Conservation (phyloP, 1,140 invertebrate genomes). For the Sarcophaga peregrina region DNA sequence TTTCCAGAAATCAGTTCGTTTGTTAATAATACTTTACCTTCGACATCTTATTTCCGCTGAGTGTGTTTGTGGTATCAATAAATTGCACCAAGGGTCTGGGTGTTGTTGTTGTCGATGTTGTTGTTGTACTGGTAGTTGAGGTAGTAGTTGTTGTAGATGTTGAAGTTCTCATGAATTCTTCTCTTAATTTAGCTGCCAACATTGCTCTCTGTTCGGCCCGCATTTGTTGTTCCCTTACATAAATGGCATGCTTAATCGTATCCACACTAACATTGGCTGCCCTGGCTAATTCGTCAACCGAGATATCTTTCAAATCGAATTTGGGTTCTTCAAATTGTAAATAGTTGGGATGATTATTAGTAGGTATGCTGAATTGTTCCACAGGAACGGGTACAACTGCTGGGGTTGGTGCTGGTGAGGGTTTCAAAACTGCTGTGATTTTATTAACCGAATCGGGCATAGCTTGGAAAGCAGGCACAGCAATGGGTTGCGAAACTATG, state of each 20-base stretch:
- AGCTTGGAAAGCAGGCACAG: constrained; percentile 61
- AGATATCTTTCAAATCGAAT: constrained; percentile 69
- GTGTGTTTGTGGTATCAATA: constrained; percentile 45
- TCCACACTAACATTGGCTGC: constrained; percentile 81
- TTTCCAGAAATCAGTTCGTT: background rate
- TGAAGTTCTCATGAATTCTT: constrained; percentile 63
- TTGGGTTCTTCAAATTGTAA: constrained; percentile 62
- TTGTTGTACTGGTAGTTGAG: constrained; percentile 64
- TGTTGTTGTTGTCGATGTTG: constrained; percentile 57
- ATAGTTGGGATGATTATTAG: constrained; percentile 57
- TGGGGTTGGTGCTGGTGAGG: constrained; percentile 7
- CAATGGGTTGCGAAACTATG: constrained; percentile 57
- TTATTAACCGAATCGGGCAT: constrained; percentile 70
- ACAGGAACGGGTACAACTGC: background rate
- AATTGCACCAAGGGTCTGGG: constrained; percentile 48
- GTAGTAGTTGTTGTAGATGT: constrained; percentile 68
- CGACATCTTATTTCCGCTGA: constrained; percentile 58
- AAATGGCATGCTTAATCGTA: constrained; percentile 78
- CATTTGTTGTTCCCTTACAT: constrained; percentile 75
- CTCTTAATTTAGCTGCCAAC: constrained; percentile 56
- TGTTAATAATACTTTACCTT: constrained; percentile 56
- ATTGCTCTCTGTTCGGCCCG: constrained; percentile 65
- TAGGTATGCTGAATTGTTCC: background rate
- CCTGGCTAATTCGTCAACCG: constrained; percentile 70
- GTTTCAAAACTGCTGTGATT: constrained; percentile 59